These are phyloP conservation scores for Drosophila testacea DNA, from an alignment of 2,888 invertebrate genomes.

Conservation along the genomic window DNA sequence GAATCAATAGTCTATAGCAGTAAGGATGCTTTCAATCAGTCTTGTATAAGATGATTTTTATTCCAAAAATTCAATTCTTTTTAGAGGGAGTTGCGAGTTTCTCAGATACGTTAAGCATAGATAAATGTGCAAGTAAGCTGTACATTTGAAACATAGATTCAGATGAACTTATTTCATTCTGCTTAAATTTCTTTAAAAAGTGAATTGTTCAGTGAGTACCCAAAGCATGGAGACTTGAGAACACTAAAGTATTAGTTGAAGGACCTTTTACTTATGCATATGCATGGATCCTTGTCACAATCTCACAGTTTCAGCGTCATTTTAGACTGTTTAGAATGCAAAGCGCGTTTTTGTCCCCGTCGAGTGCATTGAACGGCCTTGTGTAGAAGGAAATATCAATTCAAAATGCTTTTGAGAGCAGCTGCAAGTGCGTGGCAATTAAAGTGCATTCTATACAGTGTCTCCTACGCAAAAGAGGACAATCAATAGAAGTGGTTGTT, in stretches of 20 bases:
- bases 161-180: not conserved
- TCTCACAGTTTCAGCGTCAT: slow-evolving; percentile 6
- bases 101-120: too few species aligned
- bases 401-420: slow-evolving; percentile 26
- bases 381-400: slow-evolving; percentile 34
- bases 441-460: slow-evolving; percentile 20
- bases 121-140: too few species aligned
- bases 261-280: slow-evolving; percentile 22
- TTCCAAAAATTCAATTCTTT: too few species aligned
- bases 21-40: too few species aligned
- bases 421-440: slow-evolving; percentile 42
- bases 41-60: too few species aligned
- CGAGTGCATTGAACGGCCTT: slow-evolving; percentile 53
- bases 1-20: too few species aligned
- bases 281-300: slow-evolving; percentile 19
- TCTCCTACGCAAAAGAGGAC: not conserved
- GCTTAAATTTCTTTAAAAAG: not conserved
- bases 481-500: not conserved
- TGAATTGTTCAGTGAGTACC: not conserved
- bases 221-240: slow-evolving; percentile 7
- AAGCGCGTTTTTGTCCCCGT: slow-evolving; percentile 6
- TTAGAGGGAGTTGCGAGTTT: too few species aligned
- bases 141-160: too few species aligned
- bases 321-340: slow-evolving; percentile 45
- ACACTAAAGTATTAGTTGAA: not conserved